Conservation (phyloP, 2,797 vertebrate genomes). For the Aythya fuligula region DNA sequence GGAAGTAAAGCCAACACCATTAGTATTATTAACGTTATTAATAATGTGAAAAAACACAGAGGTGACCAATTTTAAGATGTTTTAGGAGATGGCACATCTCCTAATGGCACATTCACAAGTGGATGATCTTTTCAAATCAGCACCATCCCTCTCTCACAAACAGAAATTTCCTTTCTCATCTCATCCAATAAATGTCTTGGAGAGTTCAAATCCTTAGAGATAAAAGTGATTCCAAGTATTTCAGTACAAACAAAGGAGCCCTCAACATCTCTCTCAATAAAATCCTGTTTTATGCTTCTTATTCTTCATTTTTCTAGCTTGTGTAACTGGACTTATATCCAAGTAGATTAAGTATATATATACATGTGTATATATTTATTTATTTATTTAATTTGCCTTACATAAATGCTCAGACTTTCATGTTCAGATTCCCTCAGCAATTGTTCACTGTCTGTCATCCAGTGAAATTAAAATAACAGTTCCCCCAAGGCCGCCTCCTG, state of each 20-base stretch:
- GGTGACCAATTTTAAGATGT: neutral
- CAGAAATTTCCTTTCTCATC: neutral
- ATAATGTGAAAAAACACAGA: neutral
- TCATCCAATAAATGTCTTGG: neutral
- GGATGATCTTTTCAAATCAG: neutral
- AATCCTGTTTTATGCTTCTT: conserved; percentile 47
- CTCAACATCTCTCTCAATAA: neutral
- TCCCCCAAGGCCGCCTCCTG: neutral
- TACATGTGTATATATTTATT: too few species aligned
- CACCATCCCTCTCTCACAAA: neutral
- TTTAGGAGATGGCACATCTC: neutral
- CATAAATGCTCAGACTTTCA: neutral
- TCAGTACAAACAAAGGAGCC: conserved; percentile 7
- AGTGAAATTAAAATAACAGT: conserved; percentile 10
- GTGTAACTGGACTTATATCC: neutral
- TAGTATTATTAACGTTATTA: neutral
- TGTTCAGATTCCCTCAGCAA: conserved; percentile 13
- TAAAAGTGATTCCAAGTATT: neutral
- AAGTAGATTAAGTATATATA: neutral
- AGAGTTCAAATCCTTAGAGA: neutral
- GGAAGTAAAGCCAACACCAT: neutral
- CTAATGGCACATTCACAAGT: neutral
- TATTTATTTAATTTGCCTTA: neutral
- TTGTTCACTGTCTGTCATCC: conserved; percentile 7
- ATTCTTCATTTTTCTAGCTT: conserved; percentile 29